phyloP scores from a whole-genome alignment of 2,113 vertebrate species.

The Rousettus leschenaultii region DNA sequence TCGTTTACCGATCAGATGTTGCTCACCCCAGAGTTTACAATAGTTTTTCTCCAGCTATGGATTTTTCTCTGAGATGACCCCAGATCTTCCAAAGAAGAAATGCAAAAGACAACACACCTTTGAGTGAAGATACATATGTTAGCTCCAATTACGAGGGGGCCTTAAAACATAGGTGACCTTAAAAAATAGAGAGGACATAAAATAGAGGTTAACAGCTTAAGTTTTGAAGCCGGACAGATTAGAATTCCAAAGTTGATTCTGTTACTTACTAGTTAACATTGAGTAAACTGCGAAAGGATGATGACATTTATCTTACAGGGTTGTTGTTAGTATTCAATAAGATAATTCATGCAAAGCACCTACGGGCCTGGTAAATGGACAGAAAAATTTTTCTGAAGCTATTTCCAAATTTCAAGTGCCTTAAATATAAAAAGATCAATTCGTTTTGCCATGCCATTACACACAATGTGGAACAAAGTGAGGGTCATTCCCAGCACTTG shows the following conservation, averaged over 20 bases:
- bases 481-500: background rate
- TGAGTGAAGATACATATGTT: background rate
- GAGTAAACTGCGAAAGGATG: background rate
- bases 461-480: background rate
- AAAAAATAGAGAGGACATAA: background rate
- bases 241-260: background rate
- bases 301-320: background rate
- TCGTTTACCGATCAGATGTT: background rate
- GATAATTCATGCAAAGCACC: background rate
- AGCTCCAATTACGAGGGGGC: background rate
- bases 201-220: background rate
- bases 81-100: background rate
- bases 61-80: background rate
- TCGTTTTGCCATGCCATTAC: background rate
- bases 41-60: background rate
- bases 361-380: background rate
- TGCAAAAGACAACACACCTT: background rate
- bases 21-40: background rate
- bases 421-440: background rate
- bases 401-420: background rate
- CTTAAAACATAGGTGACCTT: background rate
- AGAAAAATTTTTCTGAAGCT: background rate
- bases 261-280: background rate
- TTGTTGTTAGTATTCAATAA: background rate
- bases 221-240: background rate